A percentile compares a stretch with the other conserved stretches of the same genome.
These are phyloP conservation scores for Spea multiplicata DNA, from an alignment of 2,113 vertebrate species.

Conservation along the genomic window DNA sequence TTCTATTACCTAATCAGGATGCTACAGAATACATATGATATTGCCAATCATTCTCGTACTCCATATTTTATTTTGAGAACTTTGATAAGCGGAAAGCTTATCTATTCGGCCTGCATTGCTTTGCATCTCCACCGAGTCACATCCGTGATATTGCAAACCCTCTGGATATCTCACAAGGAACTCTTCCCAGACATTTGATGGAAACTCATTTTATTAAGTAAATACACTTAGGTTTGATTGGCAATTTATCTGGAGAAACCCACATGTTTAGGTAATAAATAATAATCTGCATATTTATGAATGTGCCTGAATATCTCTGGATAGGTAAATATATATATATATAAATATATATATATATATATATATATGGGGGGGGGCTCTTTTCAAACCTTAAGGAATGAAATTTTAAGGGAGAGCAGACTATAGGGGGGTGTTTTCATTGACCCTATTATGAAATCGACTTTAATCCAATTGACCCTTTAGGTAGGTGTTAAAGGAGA, in stretches of 20 bases:
- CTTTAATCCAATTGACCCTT: too few species aligned
- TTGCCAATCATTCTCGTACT: slow-evolving; percentile 28
- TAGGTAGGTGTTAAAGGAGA: too few species aligned
- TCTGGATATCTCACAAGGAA: slow-evolving; percentile 11
- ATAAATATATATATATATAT: slow-evolving; percentile 6
- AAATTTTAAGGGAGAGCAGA: background rate
- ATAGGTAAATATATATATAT: slow-evolving; percentile 2
- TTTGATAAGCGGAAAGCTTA: slow-evolving; percentile 36
- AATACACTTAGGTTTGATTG: slow-evolving; percentile 23
- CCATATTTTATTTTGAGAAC: slow-evolving; percentile 34
- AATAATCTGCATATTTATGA: slow-evolving; percentile 34
- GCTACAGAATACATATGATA: slow-evolving; percentile 13
- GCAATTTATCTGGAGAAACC: slow-evolving; percentile 30
- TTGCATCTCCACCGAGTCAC: slow-evolving; percentile 8
- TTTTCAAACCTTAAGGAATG: slow-evolving; percentile 4
- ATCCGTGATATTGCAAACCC: slow-evolving; percentile 19
- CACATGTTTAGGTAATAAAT: slow-evolving; percentile 21
- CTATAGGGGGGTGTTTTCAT: too few species aligned
- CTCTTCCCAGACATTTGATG: slow-evolving; percentile 5
- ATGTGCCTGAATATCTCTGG: background rate
- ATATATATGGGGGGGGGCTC: background rate
- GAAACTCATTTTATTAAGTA: slow-evolving; percentile 16
- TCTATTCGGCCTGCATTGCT: slow-evolving; percentile 32
- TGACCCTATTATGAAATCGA: too few species aligned
- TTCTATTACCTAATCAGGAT: slow-evolving; percentile 31